phyloP scores from a whole-genome alignment of 30 jellyfish, hydroid and myxozoan species.

The Phacellophora camtschatica region DNA sequence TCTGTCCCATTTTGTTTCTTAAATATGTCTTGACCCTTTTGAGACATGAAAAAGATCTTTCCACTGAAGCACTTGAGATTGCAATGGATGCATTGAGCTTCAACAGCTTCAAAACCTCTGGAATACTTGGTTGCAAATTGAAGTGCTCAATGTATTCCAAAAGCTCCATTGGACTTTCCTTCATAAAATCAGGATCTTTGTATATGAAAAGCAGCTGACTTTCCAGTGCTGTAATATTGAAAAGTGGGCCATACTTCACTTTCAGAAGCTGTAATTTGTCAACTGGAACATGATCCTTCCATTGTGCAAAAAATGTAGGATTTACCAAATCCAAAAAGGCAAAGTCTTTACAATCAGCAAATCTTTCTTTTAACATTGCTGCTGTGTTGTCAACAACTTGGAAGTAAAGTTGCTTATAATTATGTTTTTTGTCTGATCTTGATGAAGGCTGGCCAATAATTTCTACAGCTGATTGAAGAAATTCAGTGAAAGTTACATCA shows the following conservation, averaged over 20 bases:
- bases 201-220: conserved; percentile 6
- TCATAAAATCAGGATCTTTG: conserved; percentile 28
- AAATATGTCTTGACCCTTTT: conserved; percentile 38
- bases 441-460: neutral
- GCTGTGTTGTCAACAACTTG: conserved; percentile 34
- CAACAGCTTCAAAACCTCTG: conserved; percentile 24
- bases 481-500: neutral
- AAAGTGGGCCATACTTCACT: conserved; percentile 12
- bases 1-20: conserved; percentile 50
- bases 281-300: conserved; percentile 5
- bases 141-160: neutral
- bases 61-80: conserved; percentile 40
- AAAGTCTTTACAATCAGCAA: conserved; percentile 23
- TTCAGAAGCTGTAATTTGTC: neutral
- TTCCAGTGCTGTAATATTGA: neutral
- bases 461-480: neutral
- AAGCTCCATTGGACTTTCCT: neutral
- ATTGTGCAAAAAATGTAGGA: neutral
- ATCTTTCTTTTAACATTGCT: conserved; percentile 6
- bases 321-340: conserved; percentile 22
- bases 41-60: conserved; percentile 43
- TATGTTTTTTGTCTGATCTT: neutral
- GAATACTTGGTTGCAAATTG: neutral
- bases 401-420: conserved; percentile 24
- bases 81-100: conserved; percentile 10